Conservation (phyloP, 2,888 invertebrate genomes). For the Antheraea yamamai region DNA sequence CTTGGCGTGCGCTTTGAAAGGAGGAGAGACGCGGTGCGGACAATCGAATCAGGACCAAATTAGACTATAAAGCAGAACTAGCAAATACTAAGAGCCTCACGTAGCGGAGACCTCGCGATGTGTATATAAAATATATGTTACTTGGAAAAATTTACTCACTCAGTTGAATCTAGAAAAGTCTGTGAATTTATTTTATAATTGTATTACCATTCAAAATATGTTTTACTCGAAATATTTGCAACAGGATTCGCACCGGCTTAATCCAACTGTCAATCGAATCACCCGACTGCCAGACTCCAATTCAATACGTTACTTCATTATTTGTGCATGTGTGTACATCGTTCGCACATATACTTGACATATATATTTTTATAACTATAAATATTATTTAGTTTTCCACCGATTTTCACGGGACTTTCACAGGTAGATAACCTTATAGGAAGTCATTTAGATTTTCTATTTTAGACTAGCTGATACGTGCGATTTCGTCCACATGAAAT, state of each 20-base stretch:
- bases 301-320: background rate
- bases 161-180: background rate
- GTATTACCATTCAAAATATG: too few species aligned
- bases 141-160: background rate
- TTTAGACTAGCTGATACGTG: too few species aligned
- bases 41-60: background rate
- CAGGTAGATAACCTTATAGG: too few species aligned
- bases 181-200: background rate
- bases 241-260: background rate
- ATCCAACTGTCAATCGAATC: background rate
- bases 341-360: background rate
- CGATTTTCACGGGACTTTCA: too few species aligned
- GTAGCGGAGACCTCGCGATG: background rate
- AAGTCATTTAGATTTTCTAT: too few species aligned
- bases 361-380: background rate
- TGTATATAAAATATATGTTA: background rate
- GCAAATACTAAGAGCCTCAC: background rate
- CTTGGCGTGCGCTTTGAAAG: background rate
- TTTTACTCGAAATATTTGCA: background rate
- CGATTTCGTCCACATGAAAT: too few species aligned
- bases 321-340: background rate
- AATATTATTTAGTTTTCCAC: too few species aligned
- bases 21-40: background rate
- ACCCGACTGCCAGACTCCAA: background rate
- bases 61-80: background rate